phyloP scores from a whole-genome alignment of 2,797 vertebrate genomes.

The Lophotriccus pileatus region DNA sequence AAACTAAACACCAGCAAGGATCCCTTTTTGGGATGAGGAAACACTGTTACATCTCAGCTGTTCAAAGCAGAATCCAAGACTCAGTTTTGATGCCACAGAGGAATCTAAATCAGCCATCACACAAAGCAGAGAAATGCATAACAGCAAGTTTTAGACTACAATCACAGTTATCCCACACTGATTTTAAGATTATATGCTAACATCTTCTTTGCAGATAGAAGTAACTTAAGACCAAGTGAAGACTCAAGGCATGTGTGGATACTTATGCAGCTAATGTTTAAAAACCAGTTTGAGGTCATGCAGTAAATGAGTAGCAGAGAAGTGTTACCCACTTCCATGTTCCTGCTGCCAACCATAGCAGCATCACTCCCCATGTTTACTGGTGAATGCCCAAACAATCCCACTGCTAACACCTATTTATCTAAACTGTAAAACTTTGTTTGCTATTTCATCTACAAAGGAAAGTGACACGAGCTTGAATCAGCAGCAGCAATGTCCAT shows the following conservation, averaged over 20 bases:
- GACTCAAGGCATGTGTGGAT: neutral
- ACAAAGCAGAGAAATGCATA: neutral
- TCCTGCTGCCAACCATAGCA: neutral
- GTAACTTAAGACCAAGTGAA: neutral
- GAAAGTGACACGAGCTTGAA: neutral
- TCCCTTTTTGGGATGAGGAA: neutral
- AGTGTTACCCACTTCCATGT: neutral
- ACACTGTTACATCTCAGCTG: neutral
- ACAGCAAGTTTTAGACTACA: neutral
- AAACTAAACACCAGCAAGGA: neutral
- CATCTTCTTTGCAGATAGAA: neutral
- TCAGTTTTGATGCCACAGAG: neutral
- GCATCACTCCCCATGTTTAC: neutral
- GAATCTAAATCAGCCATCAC: neutral
- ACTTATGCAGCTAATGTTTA: neutral
- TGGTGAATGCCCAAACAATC: neutral
- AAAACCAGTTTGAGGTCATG: neutral
- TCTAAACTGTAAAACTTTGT: neutral
- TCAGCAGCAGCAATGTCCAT: neutral
- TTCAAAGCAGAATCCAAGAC: neutral
- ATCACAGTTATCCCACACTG: neutral
- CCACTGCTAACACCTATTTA: neutral
- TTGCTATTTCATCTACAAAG: neutral
- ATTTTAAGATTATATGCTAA: neutral
- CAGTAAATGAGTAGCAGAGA: neutral